These are phyloP conservation scores for Pipistrellus nathusii DNA, from an alignment of 2,797 vertebrate species.

Conservation along the genomic window DNA sequence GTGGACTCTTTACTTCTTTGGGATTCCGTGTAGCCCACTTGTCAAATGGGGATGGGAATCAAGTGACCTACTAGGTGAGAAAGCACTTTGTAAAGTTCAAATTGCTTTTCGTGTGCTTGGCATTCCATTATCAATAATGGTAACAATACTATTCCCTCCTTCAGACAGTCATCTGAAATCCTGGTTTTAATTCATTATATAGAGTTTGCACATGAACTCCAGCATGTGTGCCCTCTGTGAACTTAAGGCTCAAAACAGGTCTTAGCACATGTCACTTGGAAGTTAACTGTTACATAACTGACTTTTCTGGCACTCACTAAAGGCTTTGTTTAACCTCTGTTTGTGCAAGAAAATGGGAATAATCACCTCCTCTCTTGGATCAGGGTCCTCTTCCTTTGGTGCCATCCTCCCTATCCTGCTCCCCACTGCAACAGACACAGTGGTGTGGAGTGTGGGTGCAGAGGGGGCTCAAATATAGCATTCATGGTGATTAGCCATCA, in stretches of 20 bases:
- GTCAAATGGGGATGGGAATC: background rate
- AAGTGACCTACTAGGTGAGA: background rate
- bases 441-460: too few species aligned
- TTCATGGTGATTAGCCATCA: too few species aligned
- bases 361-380: background rate
- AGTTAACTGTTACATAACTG: background rate
- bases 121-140: background rate
- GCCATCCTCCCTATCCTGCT: background rate
- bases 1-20: background rate
- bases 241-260: background rate
- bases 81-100: background rate
- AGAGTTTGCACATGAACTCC: slow-evolving; percentile 15
- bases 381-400: background rate
- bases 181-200: background rate
- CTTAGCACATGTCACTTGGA: background rate
- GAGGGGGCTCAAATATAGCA: rapidly evolving
- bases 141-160: background rate
- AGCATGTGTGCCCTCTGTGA: background rate
- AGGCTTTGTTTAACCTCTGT: background rate
- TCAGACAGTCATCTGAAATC: background rate
- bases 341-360: background rate
- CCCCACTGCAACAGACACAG: too few species aligned
- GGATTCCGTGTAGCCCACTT: background rate
- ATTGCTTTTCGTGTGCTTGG: background rate
- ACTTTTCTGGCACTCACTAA: background rate